Percentiles rank a stretch among this genome's conserved stretches.
phyloP scores from a whole-genome alignment of 2,888 invertebrate genomes.

The Luperina nickerlii region DNA sequence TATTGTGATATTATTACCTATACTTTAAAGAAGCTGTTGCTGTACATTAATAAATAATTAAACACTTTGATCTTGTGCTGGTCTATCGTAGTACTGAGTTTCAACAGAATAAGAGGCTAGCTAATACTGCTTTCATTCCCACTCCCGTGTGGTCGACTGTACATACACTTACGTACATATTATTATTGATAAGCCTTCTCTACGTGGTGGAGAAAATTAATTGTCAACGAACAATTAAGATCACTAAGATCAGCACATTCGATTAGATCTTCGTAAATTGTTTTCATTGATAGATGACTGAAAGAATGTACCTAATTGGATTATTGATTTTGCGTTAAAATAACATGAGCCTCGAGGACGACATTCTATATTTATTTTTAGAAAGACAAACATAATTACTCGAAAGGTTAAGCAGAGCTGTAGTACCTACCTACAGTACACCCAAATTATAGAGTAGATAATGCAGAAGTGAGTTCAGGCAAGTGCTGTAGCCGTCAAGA shows the following conservation, averaged over 20 bases:
- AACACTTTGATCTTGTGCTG: no score
- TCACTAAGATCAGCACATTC: conserved; percentile 28
- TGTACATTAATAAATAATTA: no score
- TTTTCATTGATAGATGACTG: conserved; percentile 5
- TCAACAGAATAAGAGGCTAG: background rate
- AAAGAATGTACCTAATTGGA: conserved; percentile 21
- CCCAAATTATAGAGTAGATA: no score
- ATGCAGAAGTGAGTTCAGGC: background rate
- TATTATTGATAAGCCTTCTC: conserved; percentile 30
- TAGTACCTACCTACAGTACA: background rate
- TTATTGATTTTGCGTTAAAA: conserved; percentile 14
- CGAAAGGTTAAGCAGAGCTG: no score
- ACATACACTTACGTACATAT: background rate
- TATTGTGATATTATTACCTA: no score
- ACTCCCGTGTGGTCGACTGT: background rate
- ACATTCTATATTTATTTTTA: background rate
- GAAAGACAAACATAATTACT: background rate
- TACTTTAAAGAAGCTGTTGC: no score
- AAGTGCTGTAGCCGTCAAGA: background rate
- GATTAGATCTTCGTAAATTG: conserved; percentile 39
- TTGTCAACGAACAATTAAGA: conserved; percentile 18
- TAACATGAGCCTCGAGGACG: background rate
- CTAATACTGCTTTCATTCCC: background rate
- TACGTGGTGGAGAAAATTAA: conserved; percentile 28
- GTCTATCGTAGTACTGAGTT: background rate